A percentile compares a stretch with the other conserved stretches of the same genome.
Evolutionary conservation across 2,888 invertebrate species (phyloP).

Genomic region (Parasteatoda lunata): DNA sequence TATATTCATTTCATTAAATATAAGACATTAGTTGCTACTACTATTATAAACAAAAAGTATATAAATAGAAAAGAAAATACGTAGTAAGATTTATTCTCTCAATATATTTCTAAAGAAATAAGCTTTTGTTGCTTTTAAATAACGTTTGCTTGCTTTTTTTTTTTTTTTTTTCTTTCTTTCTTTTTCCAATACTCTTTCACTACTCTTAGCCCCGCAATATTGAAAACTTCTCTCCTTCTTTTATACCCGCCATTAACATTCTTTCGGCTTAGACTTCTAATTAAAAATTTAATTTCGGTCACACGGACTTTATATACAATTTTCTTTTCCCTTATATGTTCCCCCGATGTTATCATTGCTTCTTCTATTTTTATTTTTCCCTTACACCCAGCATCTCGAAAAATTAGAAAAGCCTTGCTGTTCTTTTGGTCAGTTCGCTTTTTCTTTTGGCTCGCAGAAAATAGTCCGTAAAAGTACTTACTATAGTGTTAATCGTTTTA

Average conservation of each 20-base stretch:
- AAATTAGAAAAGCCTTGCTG: too few species aligned
- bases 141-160: neutral
- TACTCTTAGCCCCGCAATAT: neutral
- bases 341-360: too few species aligned
- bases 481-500: too few species aligned
- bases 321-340: constrained; percentile 2
- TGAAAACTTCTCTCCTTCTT: constrained; percentile 9
- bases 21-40: too few species aligned
- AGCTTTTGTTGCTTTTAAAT: neutral
- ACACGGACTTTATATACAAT: neutral
- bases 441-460: neutral
- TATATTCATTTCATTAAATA: too few species aligned
- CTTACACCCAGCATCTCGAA: neutral
- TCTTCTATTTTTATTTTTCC: neutral
- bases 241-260: constrained; percentile 46
- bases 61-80: too few species aligned
- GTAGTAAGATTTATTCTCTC: neutral
- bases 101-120: neutral
- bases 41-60: too few species aligned
- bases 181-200: neutral
- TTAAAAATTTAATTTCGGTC: constrained; percentile 62
- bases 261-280: constrained; percentile 38
- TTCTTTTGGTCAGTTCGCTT: neutral
- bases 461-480: neutral
- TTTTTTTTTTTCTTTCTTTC: neutral